These are phyloP conservation scores for Pseudachorutes palmiensis DNA, from an alignment of 1,140 invertebrate species.

Conservation along the genomic window DNA sequence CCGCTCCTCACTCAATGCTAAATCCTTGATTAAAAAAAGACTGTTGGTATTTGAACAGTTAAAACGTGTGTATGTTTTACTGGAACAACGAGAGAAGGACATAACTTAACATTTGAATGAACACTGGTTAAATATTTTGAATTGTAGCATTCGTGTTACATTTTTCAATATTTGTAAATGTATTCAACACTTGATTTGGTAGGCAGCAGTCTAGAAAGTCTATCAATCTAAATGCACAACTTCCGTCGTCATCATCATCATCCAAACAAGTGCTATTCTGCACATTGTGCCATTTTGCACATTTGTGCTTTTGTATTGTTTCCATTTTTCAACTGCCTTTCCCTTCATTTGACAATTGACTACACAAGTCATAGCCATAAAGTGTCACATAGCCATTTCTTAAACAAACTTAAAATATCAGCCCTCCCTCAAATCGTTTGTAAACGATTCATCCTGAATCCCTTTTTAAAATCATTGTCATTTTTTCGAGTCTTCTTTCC, in stretches of 20 bases:
- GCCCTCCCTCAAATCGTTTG: too few species aligned
- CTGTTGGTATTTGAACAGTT: background rate
- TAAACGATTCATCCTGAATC: too few species aligned
- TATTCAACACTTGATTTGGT: too few species aligned
- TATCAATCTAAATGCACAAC: background rate
- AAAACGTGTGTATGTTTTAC: background rate
- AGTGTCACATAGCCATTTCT: background rate
- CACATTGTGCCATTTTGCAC: too few species aligned
- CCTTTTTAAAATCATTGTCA: too few species aligned
- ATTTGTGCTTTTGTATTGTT: too few species aligned
- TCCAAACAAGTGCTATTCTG: too few species aligned
- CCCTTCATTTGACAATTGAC: background rate
- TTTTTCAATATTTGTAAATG: too few species aligned
- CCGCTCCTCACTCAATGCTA: too few species aligned
- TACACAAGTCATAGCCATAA: background rate
- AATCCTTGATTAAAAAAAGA: background rate
- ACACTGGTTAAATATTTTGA: slow-evolving; percentile 6
- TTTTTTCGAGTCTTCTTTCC: too few species aligned
- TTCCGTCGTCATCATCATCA: background rate
- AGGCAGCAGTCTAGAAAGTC: background rate
- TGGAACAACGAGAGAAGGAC: background rate
- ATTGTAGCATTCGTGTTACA: background rate
- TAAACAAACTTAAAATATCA: too few species aligned
- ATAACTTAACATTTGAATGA: slow-evolving; percentile 9
- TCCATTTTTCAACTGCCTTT: too few species aligned